Evolutionary conservation across 2,113 vertebrate genomes (phyloP).

Genomic region (Salvelinus sp.): DNA sequence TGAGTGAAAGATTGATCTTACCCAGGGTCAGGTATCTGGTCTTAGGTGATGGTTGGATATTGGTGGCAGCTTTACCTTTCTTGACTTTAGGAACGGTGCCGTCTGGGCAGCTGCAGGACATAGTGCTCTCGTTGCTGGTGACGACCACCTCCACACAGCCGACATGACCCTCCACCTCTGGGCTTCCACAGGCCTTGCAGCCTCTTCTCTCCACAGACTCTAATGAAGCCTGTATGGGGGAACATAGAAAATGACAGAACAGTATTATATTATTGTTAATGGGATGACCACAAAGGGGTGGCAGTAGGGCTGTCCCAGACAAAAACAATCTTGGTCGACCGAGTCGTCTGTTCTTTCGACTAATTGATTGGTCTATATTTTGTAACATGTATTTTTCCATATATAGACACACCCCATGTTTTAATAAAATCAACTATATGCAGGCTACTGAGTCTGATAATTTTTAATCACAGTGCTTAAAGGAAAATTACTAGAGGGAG

Average conservation of each 20-base stretch:
- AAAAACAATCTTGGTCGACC: no score
- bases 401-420: no score
- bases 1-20: background rate
- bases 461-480: no score
- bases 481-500: no score
- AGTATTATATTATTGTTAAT: background rate
- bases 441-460: no score
- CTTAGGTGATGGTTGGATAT: conserved; percentile 4
- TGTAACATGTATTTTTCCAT: no score
- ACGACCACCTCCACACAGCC: conserved; percentile 79
- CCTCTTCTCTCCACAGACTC: conserved; percentile 78
- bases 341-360: no score
- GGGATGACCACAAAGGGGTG: background rate
- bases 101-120: conserved; percentile 85
- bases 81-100: conserved; percentile 78
- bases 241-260: background rate
- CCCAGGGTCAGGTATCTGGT: background rate
- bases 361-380: no score
- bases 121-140: conserved; percentile 73
- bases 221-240: conserved; percentile 74
- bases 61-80: conserved; percentile 75
- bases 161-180: conserved; percentile 58
- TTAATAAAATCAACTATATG: no score
- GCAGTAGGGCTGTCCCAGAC: no score
- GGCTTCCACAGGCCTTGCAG: conserved; percentile 85